A percentile compares a stretch with the other conserved stretches of the same genome.
Conservation (phyloP, 1,140 invertebrate genomes). For the Scaptomyza hsui region DNA sequence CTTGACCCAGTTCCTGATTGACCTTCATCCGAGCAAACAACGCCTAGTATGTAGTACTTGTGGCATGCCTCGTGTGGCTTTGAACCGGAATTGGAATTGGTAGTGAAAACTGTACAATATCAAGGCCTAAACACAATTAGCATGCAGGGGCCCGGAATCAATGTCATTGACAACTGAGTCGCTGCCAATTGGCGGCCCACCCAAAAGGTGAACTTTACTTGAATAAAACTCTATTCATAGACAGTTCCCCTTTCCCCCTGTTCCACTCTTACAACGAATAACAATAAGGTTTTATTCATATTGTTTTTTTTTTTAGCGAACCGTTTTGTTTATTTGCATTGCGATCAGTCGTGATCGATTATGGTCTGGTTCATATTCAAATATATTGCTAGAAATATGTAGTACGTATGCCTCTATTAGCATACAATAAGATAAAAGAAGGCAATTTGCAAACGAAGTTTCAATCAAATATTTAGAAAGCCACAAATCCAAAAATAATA, state of each 20-base stretch:
- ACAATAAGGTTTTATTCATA: slow-evolving; percentile 69
- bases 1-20: slow-evolving; percentile 42
- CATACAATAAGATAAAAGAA: slow-evolving; percentile 8
- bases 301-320: slow-evolving; percentile 43
- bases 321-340: slow-evolving; percentile 51
- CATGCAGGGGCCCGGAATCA: slow-evolving; percentile 34
- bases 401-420: slow-evolving; percentile 13
- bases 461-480: slow-evolving; percentile 5
- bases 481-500: background rate
- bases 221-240: background rate
- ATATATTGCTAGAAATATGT: slow-evolving; percentile 7
- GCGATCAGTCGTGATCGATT: slow-evolving; percentile 78
- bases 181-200: slow-evolving; percentile 12
- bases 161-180: slow-evolving; percentile 13
- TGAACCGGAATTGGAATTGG: slow-evolving; percentile 36
- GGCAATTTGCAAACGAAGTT: slow-evolving; percentile 5
- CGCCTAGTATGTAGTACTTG: background rate
- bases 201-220: slow-evolving; percentile 13
- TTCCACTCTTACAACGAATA: slow-evolving; percentile 18
- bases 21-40: slow-evolving; percentile 16
- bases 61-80: background rate
- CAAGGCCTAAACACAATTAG: slow-evolving; percentile 40
- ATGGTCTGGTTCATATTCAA: slow-evolving; percentile 33
- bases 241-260: background rate
- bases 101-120: slow-evolving; percentile 29